phyloP scores from a whole-genome alignment of 2,113 vertebrate species.

The Dipodomys spectabilis region DNA sequence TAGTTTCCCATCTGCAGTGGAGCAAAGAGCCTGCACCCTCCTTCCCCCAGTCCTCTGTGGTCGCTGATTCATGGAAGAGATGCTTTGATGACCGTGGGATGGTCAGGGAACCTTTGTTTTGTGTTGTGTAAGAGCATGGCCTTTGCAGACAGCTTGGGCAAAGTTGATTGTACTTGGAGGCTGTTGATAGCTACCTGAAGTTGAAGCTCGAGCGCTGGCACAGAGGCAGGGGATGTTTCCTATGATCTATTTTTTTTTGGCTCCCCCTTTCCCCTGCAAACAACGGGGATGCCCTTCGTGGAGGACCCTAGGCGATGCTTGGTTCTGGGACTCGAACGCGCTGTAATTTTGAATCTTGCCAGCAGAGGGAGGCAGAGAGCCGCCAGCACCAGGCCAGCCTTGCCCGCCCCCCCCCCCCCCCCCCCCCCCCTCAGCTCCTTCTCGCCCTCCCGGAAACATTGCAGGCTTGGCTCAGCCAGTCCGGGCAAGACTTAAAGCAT shows the following conservation, averaged over 20 bases:
- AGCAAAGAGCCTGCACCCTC: background rate
- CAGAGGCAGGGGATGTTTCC: background rate
- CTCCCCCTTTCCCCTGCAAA: too few species aligned
- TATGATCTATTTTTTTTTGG: background rate
- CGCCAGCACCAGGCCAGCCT: background rate
- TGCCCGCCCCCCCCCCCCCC: too few species aligned
- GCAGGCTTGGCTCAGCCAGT: background rate
- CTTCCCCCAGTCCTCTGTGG: background rate
- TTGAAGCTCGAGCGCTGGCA: background rate
- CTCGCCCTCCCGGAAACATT: background rate
- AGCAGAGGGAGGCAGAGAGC: conserved; percentile 73
- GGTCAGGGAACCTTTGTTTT: background rate
- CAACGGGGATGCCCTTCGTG: background rate
- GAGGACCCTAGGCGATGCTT: background rate
- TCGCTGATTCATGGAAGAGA: background rate
- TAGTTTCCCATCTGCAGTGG: background rate
- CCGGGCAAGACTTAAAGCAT: background rate
- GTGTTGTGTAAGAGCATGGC: background rate
- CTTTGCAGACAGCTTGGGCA: background rate
- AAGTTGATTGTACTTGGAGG: background rate
- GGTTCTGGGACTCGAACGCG: background rate
- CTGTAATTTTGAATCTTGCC: conserved; percentile 4
- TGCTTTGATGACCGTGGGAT: background rate
- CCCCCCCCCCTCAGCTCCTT: too few species aligned
- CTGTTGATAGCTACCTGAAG: background rate